Percentiles rank a stretch among this genome's conserved stretches.
phyloP scores from a whole-genome alignment of 2,888 invertebrate species.

The Caenorhabditis doughertyi region DNA sequence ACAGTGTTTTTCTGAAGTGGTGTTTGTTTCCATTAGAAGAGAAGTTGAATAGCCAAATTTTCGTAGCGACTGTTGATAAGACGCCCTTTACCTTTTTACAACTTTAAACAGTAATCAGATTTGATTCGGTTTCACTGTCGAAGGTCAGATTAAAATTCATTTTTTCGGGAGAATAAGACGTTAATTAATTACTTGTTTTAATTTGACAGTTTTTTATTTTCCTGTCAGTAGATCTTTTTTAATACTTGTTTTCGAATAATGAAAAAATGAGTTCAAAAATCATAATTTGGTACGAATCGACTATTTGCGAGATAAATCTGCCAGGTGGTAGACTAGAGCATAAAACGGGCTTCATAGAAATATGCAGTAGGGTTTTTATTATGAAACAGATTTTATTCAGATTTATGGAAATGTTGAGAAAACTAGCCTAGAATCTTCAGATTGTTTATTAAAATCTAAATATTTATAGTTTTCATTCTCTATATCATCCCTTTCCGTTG shows the following conservation, averaged over 20 bases:
- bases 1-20: constrained; percentile 18
- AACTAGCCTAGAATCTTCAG: not conserved
- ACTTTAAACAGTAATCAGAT: constrained; percentile 33
- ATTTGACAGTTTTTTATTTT: not conserved
- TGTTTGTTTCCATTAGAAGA: constrained; percentile 23
- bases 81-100: constrained; percentile 4
- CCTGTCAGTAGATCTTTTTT: not conserved
- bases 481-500: not conserved
- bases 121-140: constrained; percentile 14
- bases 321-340: no score
- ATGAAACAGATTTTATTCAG: no score
- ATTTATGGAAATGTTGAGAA: no score
- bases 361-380: no score
- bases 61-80: constrained; percentile 1
- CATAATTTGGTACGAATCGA: not conserved
- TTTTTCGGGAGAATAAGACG: constrained; percentile 9
- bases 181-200: constrained; percentile 11
- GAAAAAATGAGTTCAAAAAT: not conserved
- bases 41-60: not conserved
- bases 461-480: constrained; percentile 41
- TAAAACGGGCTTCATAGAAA: no score
- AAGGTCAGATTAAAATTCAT: constrained; percentile 12
- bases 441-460: constrained; percentile 51
- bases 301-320: no score
- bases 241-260: not conserved